Evolutionary conservation across 2,113 vertebrate species (phyloP), one percentile per base, ranked within the genome.

Genomic region (Plotosus lineatus): DNA sequence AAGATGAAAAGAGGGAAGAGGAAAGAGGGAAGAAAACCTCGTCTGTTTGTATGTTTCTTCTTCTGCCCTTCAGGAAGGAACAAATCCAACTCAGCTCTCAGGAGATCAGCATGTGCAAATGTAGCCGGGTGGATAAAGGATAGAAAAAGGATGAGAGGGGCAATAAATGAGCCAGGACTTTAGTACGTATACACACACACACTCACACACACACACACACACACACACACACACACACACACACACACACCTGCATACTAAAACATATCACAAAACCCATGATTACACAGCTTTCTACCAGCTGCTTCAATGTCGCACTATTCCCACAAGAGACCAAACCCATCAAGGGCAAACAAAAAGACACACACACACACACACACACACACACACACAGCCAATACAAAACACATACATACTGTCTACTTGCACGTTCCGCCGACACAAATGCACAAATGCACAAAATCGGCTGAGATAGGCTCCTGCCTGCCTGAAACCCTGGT

Each of bases 251-350:
- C 56, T 76, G 55, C 42, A 80, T 46, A 73, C 60, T 78, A 58
- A 42, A 60, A 60, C 77, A 51, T 69, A 80, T 77, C 77, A 83
- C 68, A 79, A 79, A 84, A 61, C 56, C 40, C 65, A 69, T 82
- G 58, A 82, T 77, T 82, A 79, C 80, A 75, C 73, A 77, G 80
- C 63, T 82, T 58, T 84, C 55, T 72, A 63, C 71, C 84, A 81
- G 79, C 86, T 79, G 84, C 75, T 77, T 73, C 17, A 80, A 48
- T 42, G 28, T 7, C 31, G 63, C 44, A 51, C 28, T 10, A 36
- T 76, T 83, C 75, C 69, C 61, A 83, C 11, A 33, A 58, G 6
- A 61, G 38, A n/a, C 28, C 3, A 6, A 68, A 65, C n/a, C 63
- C 23, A 26, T 23, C 53, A 44, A 69, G 71, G 55, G 26, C 80